Evolutionary conservation across 2,888 invertebrate genomes (phyloP).

Genomic region (Acanthacorydalis orientalis): DNA sequence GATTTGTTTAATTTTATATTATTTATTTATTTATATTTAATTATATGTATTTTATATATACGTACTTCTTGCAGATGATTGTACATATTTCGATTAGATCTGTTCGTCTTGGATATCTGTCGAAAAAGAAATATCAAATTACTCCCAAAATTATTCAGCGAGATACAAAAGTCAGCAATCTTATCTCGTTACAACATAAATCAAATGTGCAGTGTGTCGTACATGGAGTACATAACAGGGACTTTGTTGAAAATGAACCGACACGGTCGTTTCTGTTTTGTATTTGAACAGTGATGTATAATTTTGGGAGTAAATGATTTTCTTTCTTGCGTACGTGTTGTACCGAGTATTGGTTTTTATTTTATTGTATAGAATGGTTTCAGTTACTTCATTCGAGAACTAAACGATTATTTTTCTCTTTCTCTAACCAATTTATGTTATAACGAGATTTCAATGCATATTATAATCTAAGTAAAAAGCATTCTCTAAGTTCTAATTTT

Average conservation of each 20-base stretch:
- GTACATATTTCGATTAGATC: constrained; percentile 29
- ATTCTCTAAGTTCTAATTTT: too few relatives aligned
- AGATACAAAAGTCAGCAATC: constrained; percentile 9
- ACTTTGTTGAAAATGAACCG: too few relatives aligned
- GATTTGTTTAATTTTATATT: too few relatives aligned
- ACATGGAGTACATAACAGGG: too few relatives aligned
- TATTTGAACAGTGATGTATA: not conserved
- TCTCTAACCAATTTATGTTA: constrained; percentile 25
- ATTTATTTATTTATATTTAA: too few relatives aligned
- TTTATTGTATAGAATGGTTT: not conserved
- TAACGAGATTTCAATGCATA: constrained; percentile 39
- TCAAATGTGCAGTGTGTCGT: constrained; percentile 4
- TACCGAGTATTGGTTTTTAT: not conserved
- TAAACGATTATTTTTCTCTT: constrained; percentile 15
- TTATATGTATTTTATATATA: too few relatives aligned
- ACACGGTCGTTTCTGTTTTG: too few relatives aligned
- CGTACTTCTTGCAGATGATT: too few relatives aligned
- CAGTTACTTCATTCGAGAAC: too few relatives aligned
- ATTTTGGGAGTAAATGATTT: constrained; percentile 10
- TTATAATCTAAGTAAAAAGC: too few relatives aligned
- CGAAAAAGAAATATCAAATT: constrained; percentile 34
- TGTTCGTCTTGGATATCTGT: constrained; percentile 61
- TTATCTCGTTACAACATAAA: constrained; percentile 31
- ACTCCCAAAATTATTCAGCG: constrained; percentile 24
- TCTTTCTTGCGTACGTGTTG: not conserved